A percentile compares a stretch with the other conserved stretches of the same genome.
phyloP scores from a whole-genome alignment of 2,113 vertebrate species.

The Saccopteryx leptura region DNA sequence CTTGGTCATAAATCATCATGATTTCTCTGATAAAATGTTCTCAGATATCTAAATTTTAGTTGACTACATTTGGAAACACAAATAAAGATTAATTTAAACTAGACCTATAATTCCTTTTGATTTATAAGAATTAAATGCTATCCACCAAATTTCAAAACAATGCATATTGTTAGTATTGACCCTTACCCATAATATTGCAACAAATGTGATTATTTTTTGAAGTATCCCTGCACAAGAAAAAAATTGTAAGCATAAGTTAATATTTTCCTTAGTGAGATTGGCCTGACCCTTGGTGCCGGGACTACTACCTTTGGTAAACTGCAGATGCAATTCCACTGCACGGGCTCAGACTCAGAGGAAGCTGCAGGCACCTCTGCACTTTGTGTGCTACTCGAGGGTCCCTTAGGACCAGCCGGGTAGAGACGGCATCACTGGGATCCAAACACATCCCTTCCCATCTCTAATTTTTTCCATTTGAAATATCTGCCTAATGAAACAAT shows the following conservation, averaged over 20 bases:
- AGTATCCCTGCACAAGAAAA: background rate
- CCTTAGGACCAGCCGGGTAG: background rate
- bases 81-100: background rate
- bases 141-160: background rate
- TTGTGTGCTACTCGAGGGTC: background rate
- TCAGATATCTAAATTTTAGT: background rate
- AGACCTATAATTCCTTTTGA: background rate
- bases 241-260: background rate
- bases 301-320: background rate
- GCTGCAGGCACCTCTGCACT: background rate
- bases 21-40: background rate
- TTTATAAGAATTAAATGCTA: constrained; percentile 39
- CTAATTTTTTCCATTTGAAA: background rate
- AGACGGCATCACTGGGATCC: background rate
- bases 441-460: background rate
- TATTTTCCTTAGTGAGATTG: background rate
- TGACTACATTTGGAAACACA: background rate
- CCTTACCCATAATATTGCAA: background rate
- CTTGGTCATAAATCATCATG: background rate
- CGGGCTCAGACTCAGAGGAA: background rate
- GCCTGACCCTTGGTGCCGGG: background rate
- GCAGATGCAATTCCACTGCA: background rate
- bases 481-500: background rate
- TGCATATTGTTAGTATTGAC: background rate
- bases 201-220: background rate